Percentiles rank a stretch among this genome's conserved stretches.
Evolutionary conservation across 2,797 vertebrate genomes (phyloP).

Genomic region (Cetoscarus ocellatus): DNA sequence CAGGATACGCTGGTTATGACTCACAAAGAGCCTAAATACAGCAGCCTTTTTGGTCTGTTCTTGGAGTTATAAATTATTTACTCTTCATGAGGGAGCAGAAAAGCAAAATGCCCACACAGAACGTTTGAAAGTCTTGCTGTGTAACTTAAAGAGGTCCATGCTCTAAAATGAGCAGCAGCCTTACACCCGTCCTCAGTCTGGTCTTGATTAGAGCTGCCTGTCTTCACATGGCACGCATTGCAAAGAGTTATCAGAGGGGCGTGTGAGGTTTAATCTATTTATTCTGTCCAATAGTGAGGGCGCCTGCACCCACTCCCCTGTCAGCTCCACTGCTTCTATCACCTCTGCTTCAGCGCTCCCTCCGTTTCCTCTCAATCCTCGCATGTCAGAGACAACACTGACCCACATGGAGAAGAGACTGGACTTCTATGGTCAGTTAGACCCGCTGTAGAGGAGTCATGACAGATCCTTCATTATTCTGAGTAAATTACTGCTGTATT

Average conservation of each 20-base stretch:
- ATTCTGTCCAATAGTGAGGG: conserved; percentile 71
- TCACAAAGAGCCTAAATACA: conserved; percentile 9
- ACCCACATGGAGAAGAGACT: conserved; percentile 19
- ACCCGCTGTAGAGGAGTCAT: not conserved
- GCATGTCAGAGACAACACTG: conserved; percentile 4
- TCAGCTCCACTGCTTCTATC: conserved; percentile 39
- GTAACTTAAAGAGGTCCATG: conserved; percentile 3
- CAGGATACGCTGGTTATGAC: conserved; percentile 24
- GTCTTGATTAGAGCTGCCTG: conserved; percentile 35
- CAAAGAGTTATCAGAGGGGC: conserved; percentile 20
- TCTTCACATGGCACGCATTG: conserved; percentile 26
- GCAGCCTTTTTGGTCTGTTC: conserved; percentile 14
- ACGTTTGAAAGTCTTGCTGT: too few relatives aligned
- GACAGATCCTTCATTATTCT: too few relatives aligned
- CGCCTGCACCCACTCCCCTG: conserved; percentile 70
- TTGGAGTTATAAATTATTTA: not conserved
- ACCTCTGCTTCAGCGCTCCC: conserved; percentile 16
- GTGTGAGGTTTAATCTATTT: conserved; percentile 77
- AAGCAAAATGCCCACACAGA: not conserved
- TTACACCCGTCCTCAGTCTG: conserved; percentile 11
- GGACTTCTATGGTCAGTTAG: not conserved
- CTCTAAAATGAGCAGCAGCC: conserved; percentile 1
- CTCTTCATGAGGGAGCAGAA: not conserved
- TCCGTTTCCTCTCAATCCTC: conserved; percentile 27
- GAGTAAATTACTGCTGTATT: too few relatives aligned